phyloP scores from a whole-genome alignment of 2,888 invertebrate species.

The Agriopis leucophaearia region DNA sequence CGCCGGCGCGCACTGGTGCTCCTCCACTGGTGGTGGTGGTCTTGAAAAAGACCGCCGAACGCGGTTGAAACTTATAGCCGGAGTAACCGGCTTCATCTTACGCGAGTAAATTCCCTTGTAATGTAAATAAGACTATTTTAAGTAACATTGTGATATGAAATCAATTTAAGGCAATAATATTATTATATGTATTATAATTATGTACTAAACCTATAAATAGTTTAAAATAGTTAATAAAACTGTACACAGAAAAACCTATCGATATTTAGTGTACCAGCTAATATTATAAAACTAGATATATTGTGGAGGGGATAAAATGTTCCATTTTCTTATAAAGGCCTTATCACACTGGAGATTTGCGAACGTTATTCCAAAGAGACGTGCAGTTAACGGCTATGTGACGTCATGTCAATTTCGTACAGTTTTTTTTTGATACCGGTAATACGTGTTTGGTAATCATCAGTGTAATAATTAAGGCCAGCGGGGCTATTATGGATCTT shows the following conservation, averaged over 20 bases:
- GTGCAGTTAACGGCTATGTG: not conserved
- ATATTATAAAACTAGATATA: not conserved
- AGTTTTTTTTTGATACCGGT: too few species aligned
- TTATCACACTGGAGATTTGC: not conserved
- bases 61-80: too few species aligned
- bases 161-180: slow-evolving; percentile 4
- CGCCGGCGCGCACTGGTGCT: too few species aligned
- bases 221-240: not conserved
- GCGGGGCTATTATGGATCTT: too few species aligned
- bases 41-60: too few species aligned
- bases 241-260: not conserved
- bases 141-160: slow-evolving; percentile 8
- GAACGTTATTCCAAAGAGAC: not conserved
- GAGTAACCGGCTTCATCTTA: too few species aligned
- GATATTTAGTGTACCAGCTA: too few species aligned
- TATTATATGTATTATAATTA: not conserved
- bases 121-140: slow-evolving; percentile 6
- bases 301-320: not conserved
- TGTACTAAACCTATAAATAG: not conserved
- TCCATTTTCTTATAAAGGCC: not conserved
- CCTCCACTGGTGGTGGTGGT: too few species aligned
- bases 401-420: too few species aligned
- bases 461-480: too few species aligned
- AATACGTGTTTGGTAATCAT: too few species aligned
- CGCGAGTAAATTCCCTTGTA: too few species aligned